phyloP scores from a whole-genome alignment of 2,888 invertebrate genomes.

The Scaptomyza caliginosa region DNA sequence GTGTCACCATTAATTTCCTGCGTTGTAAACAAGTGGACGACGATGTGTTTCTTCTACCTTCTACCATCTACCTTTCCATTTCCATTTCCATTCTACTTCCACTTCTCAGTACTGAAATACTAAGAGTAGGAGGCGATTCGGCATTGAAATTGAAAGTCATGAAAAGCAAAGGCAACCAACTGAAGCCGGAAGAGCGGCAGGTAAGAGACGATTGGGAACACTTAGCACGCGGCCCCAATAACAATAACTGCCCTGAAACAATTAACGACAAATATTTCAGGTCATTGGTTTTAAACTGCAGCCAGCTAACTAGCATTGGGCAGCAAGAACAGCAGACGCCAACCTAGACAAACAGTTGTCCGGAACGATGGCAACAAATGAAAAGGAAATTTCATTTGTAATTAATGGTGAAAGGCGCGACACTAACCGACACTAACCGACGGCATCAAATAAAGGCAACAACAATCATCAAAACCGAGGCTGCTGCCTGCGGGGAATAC shows the following conservation, averaged over 20 bases:
- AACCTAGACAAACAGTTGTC: constrained; percentile 55
- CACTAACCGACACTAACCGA: constrained; percentile 1
- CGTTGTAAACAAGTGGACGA: constrained; percentile 51
- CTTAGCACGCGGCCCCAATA: constrained; percentile 57
- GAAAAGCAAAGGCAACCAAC: background rate
- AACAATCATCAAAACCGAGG: background rate
- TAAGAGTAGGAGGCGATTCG: background rate
- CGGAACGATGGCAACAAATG: constrained; percentile 41
- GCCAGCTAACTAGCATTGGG: background rate
- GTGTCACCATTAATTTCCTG: constrained; percentile 74
- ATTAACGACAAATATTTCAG: constrained; percentile 67
- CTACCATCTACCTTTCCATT: background rate
- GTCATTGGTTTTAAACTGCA: constrained; percentile 60
- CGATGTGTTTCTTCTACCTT: constrained; percentile 11
- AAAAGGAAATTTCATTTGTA: constrained; percentile 69
- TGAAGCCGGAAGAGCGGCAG: background rate
- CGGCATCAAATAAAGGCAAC: constrained; percentile 5
- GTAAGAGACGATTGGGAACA: background rate
- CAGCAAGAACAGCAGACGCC: constrained; percentile 31
- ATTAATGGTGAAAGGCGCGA: constrained; percentile 61
- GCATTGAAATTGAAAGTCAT: constrained; percentile 62
- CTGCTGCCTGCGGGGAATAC: too few relatives aligned
- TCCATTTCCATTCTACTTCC: background rate
- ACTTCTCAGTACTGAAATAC: constrained; percentile 6
- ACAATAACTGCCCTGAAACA: constrained; percentile 61